Conservation (phyloP, 2,888 invertebrate species). For the Leptinotarsa tumamoca region DNA sequence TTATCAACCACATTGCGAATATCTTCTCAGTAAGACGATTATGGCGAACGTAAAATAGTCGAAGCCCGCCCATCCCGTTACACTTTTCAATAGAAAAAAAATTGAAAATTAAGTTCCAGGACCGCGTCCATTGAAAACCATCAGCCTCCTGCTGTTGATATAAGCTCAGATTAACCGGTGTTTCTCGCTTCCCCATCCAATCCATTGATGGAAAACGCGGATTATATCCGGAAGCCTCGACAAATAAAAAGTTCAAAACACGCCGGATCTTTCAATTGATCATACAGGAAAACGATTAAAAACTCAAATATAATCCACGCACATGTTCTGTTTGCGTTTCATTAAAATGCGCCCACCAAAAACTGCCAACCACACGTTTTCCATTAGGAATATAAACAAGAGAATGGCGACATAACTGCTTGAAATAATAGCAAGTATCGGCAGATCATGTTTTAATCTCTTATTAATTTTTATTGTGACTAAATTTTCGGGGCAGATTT, state of each 20-base stretch:
- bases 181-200: background rate
- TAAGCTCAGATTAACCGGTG: background rate
- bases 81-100: background rate
- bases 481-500: constrained; percentile 34
- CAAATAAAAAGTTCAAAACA: constrained; percentile 42
- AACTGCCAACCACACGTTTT: constrained; percentile 65
- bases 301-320: constrained; percentile 56
- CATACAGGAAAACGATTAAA: constrained; percentile 55
- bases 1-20: no score
- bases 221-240: constrained; percentile 26
- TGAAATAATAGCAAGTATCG: constrained; percentile 57
- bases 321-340: constrained; percentile 57
- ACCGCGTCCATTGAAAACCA: background rate
- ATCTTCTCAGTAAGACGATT: no score
- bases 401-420: constrained; percentile 50
- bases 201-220: constrained; percentile 1
- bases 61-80: no score
- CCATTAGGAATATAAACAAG: constrained; percentile 57
- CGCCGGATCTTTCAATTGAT: constrained; percentile 55
- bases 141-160: constrained; percentile 15
- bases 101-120: background rate
- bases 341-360: constrained; percentile 64
- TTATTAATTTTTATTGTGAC: constrained; percentile 39
- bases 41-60: no score
- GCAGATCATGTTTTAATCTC: constrained; percentile 38